These are phyloP conservation scores for Mythimna albipuncta DNA, from an alignment of 2,888 invertebrate genomes.

Conservation along the genomic window DNA sequence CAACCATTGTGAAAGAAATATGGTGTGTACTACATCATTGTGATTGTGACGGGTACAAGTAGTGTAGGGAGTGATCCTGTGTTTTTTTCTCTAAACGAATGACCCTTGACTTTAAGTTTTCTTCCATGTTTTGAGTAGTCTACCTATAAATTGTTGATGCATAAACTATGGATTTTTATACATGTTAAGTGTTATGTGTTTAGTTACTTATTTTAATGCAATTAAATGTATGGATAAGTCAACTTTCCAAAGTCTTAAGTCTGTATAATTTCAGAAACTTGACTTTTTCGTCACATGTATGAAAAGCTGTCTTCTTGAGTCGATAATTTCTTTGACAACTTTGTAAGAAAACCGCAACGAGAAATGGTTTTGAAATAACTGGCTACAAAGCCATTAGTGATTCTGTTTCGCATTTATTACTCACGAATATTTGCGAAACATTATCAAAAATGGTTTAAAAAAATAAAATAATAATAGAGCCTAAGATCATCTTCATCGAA, in stretches of 20 bases:
- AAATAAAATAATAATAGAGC: too few species aligned
- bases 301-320: neutral
- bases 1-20: slow-evolving; percentile 36
- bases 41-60: neutral
- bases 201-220: too few species aligned
- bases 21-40: slow-evolving; percentile 7
- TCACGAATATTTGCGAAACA: too few species aligned
- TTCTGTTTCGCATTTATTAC: too few species aligned
- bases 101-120: neutral
- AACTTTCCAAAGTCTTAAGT: neutral
- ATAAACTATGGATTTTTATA: neutral
- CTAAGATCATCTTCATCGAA: too few species aligned
- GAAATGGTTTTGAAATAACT: neutral
- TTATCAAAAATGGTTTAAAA: too few species aligned
- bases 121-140: neutral
- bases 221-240: neutral
- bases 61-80: neutral
- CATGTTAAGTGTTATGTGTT: too few species aligned
- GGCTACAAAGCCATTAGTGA: neutral
- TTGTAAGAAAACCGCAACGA: neutral
- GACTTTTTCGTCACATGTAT: neutral
- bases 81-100: neutral
- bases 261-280: neutral
- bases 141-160: neutral
- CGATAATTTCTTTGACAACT: neutral